phyloP scores from a whole-genome alignment of 2,797 vertebrate genomes.

The Microchirus variegatus region DNA sequence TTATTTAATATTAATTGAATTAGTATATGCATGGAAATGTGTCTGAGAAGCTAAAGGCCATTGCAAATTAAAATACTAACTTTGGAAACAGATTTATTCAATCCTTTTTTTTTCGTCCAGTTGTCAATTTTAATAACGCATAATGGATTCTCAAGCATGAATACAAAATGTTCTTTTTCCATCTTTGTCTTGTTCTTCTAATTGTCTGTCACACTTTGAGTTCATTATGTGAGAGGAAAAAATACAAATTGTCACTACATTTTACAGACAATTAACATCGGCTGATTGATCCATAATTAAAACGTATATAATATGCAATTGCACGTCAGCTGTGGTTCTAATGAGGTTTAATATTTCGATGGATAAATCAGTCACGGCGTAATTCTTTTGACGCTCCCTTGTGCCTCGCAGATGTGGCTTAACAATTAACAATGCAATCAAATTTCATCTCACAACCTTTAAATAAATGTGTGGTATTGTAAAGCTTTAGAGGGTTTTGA shows the following conservation, averaged over 20 bases:
- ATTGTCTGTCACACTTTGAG: neutral
- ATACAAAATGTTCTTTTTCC: no score
- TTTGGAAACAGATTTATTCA: no score
- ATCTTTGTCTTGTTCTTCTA: no score
- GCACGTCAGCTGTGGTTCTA: no score
- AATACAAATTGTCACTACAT: neutral
- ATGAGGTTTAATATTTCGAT: neutral
- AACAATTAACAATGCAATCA: neutral
- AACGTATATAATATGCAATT: neutral
- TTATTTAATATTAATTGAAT: neutral
- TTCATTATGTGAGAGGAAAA: neutral
- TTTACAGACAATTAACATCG: neutral
- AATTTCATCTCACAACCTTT: neutral
- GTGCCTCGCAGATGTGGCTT: neutral
- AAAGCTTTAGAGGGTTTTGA: conserved; percentile 1
- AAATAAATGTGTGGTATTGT: neutral
- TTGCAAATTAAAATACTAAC: no score
- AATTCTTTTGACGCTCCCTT: neutral
- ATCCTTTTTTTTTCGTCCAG: no score
- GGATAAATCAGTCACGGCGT: neutral
- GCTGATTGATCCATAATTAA: neutral
- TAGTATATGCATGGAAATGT: no score
- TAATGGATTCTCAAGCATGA: no score
- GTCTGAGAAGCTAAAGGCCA: no score
- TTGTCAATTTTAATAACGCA: no score